These are phyloP conservation scores for Anthoptus insignis DNA, from an alignment of 2,888 invertebrate genomes.

Conservation along the genomic window DNA sequence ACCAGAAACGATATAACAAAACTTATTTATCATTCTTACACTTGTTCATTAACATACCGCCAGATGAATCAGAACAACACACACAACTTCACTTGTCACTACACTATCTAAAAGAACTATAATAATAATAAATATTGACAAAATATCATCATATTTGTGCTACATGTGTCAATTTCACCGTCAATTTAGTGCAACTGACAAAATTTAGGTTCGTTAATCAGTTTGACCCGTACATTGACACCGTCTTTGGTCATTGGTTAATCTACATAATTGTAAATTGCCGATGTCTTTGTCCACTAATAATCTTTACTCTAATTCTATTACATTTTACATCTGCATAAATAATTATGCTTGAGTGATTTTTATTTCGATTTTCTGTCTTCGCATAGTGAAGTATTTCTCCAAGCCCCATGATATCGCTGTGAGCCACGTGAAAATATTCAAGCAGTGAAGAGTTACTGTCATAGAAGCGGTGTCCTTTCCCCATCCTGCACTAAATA, in stretches of 20 bases:
- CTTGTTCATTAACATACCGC: background rate
- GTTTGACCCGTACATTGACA: constrained; percentile 35
- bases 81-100: constrained; percentile 21
- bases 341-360: constrained; percentile 8
- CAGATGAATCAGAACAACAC: background rate
- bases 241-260: constrained; percentile 24
- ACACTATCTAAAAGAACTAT: constrained; percentile 19
- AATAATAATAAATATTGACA: constrained; percentile 22
- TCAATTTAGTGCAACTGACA: background rate
- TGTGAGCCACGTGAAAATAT: constrained; percentile 89
- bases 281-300: constrained; percentile 25
- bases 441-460: constrained; percentile 88
- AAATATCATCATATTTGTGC: constrained; percentile 5
- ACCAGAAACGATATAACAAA: background rate
- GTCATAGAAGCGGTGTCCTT: constrained; percentile 88
- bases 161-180: constrained; percentile 22
- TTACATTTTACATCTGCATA: background rate
- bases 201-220: constrained; percentile 13
- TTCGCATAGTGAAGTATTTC: constrained; percentile 67
- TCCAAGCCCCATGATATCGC: constrained; percentile 89
- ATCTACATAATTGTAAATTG: constrained; percentile 35
- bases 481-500: constrained; percentile 84
- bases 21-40: constrained; percentile 5
- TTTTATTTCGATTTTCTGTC: constrained; percentile 50
- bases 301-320: constrained; percentile 6